A percentile compares a stretch with the other conserved stretches of the same genome.
Conservation (phyloP, 2,113 vertebrate species). For the Phylloscopus trochiloides region DNA sequence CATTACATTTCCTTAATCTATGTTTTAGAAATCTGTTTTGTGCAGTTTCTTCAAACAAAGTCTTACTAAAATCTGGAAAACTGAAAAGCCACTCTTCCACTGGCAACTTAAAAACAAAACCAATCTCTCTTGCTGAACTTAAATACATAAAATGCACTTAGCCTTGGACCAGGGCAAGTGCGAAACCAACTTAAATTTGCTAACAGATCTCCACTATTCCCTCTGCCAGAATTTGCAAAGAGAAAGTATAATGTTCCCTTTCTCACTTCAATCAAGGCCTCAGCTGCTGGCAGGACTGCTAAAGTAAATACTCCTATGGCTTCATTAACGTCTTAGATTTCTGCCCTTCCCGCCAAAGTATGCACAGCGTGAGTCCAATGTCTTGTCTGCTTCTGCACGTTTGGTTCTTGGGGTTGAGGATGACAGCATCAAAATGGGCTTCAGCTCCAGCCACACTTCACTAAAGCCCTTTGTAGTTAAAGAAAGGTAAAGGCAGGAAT, state of each 20-base stretch:
- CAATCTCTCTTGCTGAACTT: conserved; percentile 9
- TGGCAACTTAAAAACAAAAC: conserved; percentile 37
- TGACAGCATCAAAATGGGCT: background rate
- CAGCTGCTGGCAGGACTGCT: conserved; percentile 53
- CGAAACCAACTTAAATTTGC: conserved; percentile 68
- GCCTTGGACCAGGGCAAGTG: conserved; percentile 44
- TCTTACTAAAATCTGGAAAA: conserved; percentile 5
- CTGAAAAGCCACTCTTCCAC: conserved; percentile 11
- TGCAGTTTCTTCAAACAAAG: conserved; percentile 3
- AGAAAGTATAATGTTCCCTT: conserved; percentile 46
- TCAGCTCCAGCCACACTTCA: background rate
- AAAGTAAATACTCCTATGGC: conserved; percentile 67
- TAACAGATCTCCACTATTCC: conserved; percentile 55
- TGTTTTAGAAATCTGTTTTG: background rate
- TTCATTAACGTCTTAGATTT: conserved; percentile 63
- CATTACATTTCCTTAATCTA: background rate
- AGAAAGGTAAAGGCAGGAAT: background rate
- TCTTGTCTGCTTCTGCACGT: conserved; percentile 40
- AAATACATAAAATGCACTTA: conserved; percentile 42
- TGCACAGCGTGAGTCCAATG: conserved; percentile 35
- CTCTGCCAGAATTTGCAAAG: conserved; percentile 9
- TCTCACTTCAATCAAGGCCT: conserved; percentile 59
- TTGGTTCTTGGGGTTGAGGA: conserved; percentile 4
- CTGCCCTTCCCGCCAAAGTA: conserved; percentile 60
- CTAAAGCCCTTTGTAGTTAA: background rate